Evolutionary conservation across 2,113 vertebrate species (phyloP), one percentile per base, ranked within the genome.

Genomic region (Heterochromis multidens): DNA sequence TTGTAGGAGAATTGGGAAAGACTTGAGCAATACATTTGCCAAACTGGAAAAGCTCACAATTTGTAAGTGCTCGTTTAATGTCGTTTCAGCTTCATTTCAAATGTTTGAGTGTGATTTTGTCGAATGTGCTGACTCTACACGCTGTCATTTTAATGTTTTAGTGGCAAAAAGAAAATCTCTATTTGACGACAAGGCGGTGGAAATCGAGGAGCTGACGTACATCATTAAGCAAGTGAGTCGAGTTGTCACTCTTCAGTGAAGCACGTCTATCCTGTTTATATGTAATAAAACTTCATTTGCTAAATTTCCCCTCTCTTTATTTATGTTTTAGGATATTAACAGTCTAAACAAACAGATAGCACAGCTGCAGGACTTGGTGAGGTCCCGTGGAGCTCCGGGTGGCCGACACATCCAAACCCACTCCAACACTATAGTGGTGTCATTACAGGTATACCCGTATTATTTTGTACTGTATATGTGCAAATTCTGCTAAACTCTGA

Each of bases 31-130:
- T 87, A 99, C 98, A 1, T 99, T 99, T 91, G 96, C 97, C 94
- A 99, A 99, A 94, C 91, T 99, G 93, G 98, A 99, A 94, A 99
- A 99, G 85, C 97, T 99, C 88, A 98, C 98, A 1, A 97, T 98
- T 92, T 95, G 98, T 99, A 95, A 98, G 97, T 96, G 16, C 33
- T 54, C 1, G 4, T 17, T 72, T 37, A 23, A n/a, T 33, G 0
- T 37, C 19, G 27, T 86, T 80, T 62, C 52, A 52, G 14, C 33
- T 27, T 46, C 0, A n/a, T 40, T 62, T 6, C 3, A 11, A 56
- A 3, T 67, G 4, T 57, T 9, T 83, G 12, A 43, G 7, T 72
- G 16, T 43, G 13, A 62, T 11, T 10, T 52, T 7, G 1, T 46
- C 8, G 3, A 60, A 49, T 60, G n/a, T 80, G 19, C 40, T 62